Conservation (phyloP, 2,888 invertebrate species). For the Entomobrya proxima region DNA sequence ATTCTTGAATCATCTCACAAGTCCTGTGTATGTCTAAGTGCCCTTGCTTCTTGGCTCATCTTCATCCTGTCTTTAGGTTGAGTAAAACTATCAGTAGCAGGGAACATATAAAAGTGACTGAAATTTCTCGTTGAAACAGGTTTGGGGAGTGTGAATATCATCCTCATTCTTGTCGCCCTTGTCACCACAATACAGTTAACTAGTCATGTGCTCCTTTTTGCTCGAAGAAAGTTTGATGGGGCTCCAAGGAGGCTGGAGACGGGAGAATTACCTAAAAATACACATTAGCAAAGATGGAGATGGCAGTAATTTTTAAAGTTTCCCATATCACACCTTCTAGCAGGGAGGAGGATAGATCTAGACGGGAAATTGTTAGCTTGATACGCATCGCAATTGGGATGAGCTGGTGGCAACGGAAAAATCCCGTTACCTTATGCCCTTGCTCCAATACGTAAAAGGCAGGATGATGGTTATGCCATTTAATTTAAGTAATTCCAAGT, state of each 20-base stretch:
- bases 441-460: neutral
- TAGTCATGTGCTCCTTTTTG: neutral
- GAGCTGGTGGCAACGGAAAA: neutral
- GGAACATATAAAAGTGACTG: neutral
- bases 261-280: conserved; percentile 18
- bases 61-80: neutral
- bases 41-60: neutral
- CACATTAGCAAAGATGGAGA: conserved; percentile 14
- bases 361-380: conserved; percentile 5
- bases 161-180: neutral
- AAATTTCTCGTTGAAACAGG: conserved; percentile 2
- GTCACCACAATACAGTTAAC: neutral
- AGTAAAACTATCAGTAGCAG: neutral
- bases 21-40: neutral
- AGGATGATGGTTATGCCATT: neutral
- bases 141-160: conserved; percentile 12
- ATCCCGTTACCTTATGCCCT: neutral
- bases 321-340: neutral
- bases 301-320: conserved; percentile 18
- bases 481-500: conserved; percentile 4
- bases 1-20: conserved; percentile 5
- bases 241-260: neutral
- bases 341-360: neutral
- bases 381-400: conserved; percentile 16
- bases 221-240: conserved; percentile 38